Evolutionary conservation across 2,888 invertebrate species (phyloP).

Genomic region (Macrostomum cliftonense): DNA sequence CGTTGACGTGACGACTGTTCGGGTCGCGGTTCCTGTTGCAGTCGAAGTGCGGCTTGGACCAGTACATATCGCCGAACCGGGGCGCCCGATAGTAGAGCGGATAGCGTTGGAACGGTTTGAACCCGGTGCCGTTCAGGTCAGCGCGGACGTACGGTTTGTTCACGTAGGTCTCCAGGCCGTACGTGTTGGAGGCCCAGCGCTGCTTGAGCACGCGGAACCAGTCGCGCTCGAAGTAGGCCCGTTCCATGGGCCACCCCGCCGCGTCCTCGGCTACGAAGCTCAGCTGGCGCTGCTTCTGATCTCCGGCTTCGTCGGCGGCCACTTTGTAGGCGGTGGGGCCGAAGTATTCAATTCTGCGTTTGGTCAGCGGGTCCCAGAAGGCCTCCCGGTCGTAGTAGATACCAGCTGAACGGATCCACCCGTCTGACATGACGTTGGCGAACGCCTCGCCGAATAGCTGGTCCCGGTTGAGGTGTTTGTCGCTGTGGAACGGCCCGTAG

Average conservation of each 20-base stretch:
- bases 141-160: constrained; percentile 75
- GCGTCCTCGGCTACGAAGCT: too few species aligned
- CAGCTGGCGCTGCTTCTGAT: neutral
- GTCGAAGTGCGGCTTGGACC: constrained; percentile 78
- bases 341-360: constrained; percentile 17
- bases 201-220: constrained; percentile 68
- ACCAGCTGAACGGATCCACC: constrained; percentile 76
- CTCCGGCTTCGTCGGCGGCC: constrained; percentile 10
- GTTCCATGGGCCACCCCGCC: neutral
- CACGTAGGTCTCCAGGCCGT: constrained; percentile 64
- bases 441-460: constrained; percentile 88
- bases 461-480: constrained; percentile 70
- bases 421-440: constrained; percentile 69
- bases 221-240: constrained; percentile 22
- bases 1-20: constrained; percentile 66
- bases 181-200: constrained; percentile 81
- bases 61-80: constrained; percentile 63
- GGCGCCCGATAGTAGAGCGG: constrained; percentile 63
- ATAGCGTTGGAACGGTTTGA: constrained; percentile 26
- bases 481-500: constrained; percentile 41
- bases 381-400: constrained; percentile 77
- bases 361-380: constrained; percentile 49
- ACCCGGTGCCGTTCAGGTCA: constrained; percentile 43
- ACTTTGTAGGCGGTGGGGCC: constrained; percentile 20
- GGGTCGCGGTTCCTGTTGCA: constrained; percentile 40